phyloP scores from a whole-genome alignment of 2,888 invertebrate genomes.

The Leptinotarsa peninsularis region DNA sequence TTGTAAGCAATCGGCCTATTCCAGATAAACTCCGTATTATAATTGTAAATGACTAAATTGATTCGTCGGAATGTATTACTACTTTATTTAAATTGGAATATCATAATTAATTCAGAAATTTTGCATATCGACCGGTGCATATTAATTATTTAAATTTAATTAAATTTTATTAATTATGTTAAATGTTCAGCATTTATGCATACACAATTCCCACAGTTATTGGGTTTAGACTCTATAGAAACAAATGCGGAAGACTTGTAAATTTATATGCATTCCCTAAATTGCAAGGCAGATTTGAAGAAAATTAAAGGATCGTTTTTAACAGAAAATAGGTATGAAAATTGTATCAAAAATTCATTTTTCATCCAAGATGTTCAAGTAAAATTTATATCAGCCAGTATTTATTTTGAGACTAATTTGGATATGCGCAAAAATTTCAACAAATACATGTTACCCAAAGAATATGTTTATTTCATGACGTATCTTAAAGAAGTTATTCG shows the following conservation, averaged over 20 bases:
- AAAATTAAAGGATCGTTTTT: neutral
- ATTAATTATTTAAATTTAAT: constrained; percentile 40
- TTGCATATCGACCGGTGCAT: constrained; percentile 40
- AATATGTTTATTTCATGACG: too few relatives aligned
- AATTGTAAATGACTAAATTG: constrained; percentile 55
- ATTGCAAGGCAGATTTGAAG: too few relatives aligned
- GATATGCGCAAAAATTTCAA: too few relatives aligned
- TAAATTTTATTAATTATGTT: constrained; percentile 35
- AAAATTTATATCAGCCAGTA: too few relatives aligned
- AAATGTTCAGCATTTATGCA: constrained; percentile 8
- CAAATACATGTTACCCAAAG: too few relatives aligned
- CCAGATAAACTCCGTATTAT: constrained; percentile 50
- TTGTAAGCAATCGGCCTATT: constrained; percentile 53
- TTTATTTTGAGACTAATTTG: too few relatives aligned
- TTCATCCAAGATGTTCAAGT: too few relatives aligned
- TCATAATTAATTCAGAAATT: constrained; percentile 42
- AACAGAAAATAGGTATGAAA: too few relatives aligned
- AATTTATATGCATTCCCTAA: neutral
- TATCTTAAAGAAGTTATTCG: too few relatives aligned
- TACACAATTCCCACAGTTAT: constrained; percentile 12
- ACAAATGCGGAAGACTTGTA: neutral
- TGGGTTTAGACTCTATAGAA: neutral
- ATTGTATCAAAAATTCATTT: too few relatives aligned
- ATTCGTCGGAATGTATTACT: constrained; percentile 47
- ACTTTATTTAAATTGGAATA: constrained; percentile 41